Evolutionary conservation across 2,113 vertebrate genomes (phyloP), one percentile per base, ranked within the genome.

Genomic region (Albula goreensis): DNA sequence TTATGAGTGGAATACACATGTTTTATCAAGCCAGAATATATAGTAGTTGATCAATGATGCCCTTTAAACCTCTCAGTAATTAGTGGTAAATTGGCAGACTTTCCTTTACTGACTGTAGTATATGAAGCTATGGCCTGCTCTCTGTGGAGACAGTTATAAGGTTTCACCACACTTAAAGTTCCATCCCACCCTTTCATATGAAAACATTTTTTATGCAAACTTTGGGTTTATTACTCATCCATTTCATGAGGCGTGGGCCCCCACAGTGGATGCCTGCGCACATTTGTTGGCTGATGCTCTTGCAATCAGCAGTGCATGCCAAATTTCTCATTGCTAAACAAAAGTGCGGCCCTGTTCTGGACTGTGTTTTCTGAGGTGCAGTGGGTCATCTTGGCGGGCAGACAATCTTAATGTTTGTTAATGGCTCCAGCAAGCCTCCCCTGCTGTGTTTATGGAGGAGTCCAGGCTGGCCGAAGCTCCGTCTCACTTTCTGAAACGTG

Each of bases 371-470:
- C 88, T 19, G 17, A 79, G 56, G 85, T 80, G 13, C 57, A 6
- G 52, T 22, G 70, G 90, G 81, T 89, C 83, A 88, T 87, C 80
- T 12, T 89, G 89, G 89, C 80, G 82, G 83, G 89, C 87, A 80
- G 63, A 83, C 70, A 2, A 50, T 12, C 88, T 89, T 56, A 51
- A 83, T 92, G 91, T 91, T 90, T 90, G 83, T 78, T 77, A 91
- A 88, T 63, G 77, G 74, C 84, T 84, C 86, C 66, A 70, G 80
- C 25, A 13, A 83, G 84, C 80, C 22, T 79, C 85, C 83, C 90
- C 90, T 86, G 87, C 87, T 89, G 92, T 87, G 87, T 95, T 95
- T 93, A 94, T 88, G 90, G 82, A 89, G 60, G 80, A 80, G 51
- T 84, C 84, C 78, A 81, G 90, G 85, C 80, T 87, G 53, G 52